phyloP scores from a whole-genome alignment of 2,888 invertebrate species.

The Cheilosia soror region DNA sequence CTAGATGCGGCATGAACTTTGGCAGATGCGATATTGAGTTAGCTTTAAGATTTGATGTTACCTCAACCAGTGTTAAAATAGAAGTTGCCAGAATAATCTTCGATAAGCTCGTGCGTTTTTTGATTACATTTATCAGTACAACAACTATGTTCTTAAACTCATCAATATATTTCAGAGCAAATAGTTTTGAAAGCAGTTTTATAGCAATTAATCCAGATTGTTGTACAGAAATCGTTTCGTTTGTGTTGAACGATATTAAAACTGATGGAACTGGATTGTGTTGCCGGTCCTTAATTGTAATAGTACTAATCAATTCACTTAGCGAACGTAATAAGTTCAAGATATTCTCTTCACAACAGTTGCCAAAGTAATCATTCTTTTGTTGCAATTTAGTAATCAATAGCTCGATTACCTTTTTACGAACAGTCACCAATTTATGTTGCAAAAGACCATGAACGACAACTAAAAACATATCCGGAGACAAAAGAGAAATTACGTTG shows the following conservation, averaged over 20 bases:
- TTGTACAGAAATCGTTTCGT: conserved; percentile 88
- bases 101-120: conserved; percentile 79
- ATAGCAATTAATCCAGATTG: conserved; percentile 93
- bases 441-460: conserved; percentile 90
- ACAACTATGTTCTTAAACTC: conserved; percentile 89
- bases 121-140: conserved; percentile 85
- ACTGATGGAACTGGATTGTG: conserved; percentile 82
- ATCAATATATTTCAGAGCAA: conserved; percentile 88
- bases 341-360: conserved; percentile 85
- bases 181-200: conserved; percentile 90
- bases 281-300: conserved; percentile 83
- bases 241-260: conserved; percentile 76
- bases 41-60: conserved; percentile 90
- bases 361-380: conserved; percentile 86
- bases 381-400: conserved; percentile 92
- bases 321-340: conserved; percentile 87
- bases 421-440: conserved; percentile 89
- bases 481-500: conserved; percentile 91
- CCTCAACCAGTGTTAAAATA: conserved; percentile 87
- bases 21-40: conserved; percentile 90
- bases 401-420: conserved; percentile 93
- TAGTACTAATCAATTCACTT: conserved; percentile 85
- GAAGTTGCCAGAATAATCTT: conserved; percentile 88
- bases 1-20: conserved; percentile 90
- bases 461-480: conserved; percentile 91